Conservation (phyloP, 2,888 invertebrate species). For the Andrena bicolor region DNA sequence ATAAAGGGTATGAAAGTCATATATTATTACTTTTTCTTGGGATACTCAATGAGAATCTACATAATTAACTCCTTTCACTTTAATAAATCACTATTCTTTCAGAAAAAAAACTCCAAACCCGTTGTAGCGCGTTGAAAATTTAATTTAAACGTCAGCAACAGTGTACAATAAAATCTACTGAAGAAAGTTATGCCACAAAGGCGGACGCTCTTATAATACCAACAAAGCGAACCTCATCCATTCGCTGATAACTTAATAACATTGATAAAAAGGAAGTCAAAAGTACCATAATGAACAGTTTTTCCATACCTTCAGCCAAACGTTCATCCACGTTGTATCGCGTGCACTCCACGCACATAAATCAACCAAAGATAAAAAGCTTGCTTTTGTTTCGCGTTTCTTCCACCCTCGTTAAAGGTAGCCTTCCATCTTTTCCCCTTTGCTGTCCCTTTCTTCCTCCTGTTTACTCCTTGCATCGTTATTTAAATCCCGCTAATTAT, state of each 20-base stretch:
- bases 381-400: constrained; percentile 42
- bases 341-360: constrained; percentile 42
- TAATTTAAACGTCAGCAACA: background rate
- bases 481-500: constrained; percentile 71
- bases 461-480: constrained; percentile 54
- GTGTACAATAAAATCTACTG: background rate
- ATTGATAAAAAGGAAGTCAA: background rate
- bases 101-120: no score
- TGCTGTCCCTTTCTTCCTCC: background rate
- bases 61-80: no score
- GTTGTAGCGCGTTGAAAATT: no score
- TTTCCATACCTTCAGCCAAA: background rate
- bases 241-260: constrained; percentile 15
- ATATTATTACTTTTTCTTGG: no score
- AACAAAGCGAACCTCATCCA: background rate
- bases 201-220: background rate
- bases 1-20: no score
- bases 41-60: no score
- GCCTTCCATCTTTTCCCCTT: constrained; percentile 22
- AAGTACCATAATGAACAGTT: constrained; percentile 18
- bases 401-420: constrained; percentile 46
- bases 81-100: no score
- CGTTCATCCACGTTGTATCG: constrained; percentile 23
- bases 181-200: no score
- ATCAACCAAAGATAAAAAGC: constrained; percentile 49